These are phyloP conservation scores for Epirrhoe tristata DNA, from an alignment of 2,888 invertebrate genomes.

Conservation along the genomic window DNA sequence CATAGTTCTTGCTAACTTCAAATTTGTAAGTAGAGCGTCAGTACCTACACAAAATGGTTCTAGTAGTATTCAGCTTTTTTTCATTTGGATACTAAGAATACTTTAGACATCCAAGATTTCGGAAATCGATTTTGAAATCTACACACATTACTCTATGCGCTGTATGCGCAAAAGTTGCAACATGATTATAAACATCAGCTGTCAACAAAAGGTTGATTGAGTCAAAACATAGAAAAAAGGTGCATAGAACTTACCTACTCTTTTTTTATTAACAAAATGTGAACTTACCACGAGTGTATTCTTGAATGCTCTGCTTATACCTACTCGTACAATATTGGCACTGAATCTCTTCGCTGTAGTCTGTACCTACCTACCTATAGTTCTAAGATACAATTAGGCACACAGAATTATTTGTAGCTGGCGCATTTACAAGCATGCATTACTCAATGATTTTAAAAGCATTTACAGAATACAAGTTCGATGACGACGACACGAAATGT, in stretches of 20 bases:
- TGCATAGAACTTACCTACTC: not conserved
- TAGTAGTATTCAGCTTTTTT: not conserved
- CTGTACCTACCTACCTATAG: not conserved
- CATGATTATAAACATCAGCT: slow-evolving; percentile 27
- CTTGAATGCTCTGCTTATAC: not conserved
- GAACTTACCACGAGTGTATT: too few species aligned
- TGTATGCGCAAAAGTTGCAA: slow-evolving; percentile 35
- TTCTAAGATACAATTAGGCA: not conserved
- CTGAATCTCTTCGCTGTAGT: not conserved
- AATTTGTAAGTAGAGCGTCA: not conserved
- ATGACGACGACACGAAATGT: not conserved
- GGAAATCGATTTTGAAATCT: slow-evolving; percentile 29
- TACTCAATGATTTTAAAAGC: not conserved
- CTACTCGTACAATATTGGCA: not conserved
- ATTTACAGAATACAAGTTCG: not conserved
- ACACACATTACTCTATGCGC: slow-evolving; percentile 21
- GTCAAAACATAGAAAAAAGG: not conserved
- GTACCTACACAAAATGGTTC: not conserved
- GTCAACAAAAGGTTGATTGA: slow-evolving; percentile 31
- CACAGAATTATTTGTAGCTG: not conserved
- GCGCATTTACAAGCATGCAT: not conserved
- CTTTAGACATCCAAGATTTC: slow-evolving; percentile 9
- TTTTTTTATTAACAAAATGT: too few species aligned
- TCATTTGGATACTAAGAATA: not conserved
- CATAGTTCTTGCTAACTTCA: too few species aligned